Evolutionary conservation across 1,140 invertebrate genomes (phyloP), one percentile per base, ranked within the genome.

Genomic region (Whitmania pigra): DNA sequence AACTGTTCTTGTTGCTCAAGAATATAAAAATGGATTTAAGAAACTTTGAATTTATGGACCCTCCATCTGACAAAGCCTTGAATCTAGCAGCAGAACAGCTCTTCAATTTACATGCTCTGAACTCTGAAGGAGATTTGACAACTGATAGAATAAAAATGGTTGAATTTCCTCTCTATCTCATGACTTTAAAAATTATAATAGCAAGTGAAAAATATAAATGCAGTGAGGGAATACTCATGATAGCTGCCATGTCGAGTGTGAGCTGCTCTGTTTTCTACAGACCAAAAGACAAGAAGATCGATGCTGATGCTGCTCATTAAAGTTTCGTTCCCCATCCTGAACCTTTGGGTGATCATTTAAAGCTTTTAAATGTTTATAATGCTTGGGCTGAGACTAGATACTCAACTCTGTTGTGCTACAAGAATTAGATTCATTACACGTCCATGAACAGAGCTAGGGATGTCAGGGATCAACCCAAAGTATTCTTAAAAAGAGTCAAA

Each of bases 41-140:
- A 18, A 90, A 98, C 83, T 99, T 99, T 85, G 96, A 99, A 82
- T 99, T 97, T 78, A 82, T 99, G 75, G 97, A 99, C 85, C 94
- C 94, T 20, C 97, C 97, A 7, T 94, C 95, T 0, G 91, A 96
- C 79, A 94, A 99, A 84, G 95, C 95, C 0, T 82, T 99, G 36
- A 91, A 86, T 22, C 82, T 97, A 73, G 97, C 97, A 4, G 83
- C 99, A 69, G 97, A 99, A 81, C 96, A 99, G 80, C 82, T 99
- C 15, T 99, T 98, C 83, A 95, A 95, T 6, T 83, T 99, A 29
- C 94, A 95, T n/a, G 95, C 95, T 18, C 83, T 99, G 0, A 98
- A 99, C 86, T 94, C 99, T 84, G 88, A 90, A 77, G 97, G 95
- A 0, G 92, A 98, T 84, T 83, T 99, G 57, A 99, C 97, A 0